Evolutionary conservation across 2,113 vertebrate species (phyloP), one percentile per base, ranked within the genome.

Genomic region (Dunckerocampus dactyliophorus): DNA sequence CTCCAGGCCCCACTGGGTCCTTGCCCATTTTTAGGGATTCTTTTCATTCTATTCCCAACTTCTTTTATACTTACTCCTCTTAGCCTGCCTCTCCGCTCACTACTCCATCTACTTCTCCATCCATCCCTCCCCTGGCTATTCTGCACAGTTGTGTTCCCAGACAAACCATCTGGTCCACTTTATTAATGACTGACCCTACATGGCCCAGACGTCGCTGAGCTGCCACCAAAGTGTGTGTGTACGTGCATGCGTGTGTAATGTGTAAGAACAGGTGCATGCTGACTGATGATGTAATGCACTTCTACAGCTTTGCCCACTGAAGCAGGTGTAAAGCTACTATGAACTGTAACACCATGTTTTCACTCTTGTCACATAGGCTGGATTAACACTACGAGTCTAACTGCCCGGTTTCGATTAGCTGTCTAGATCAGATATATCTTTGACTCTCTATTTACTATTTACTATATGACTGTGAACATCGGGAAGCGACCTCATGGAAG

Each of bases 121-220:
- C 79, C 76, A 60, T 85, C 67, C 81, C 83, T 85, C 85, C 83
- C 75, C 81, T 81, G 83, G 82, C 67, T 79, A 70, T 62, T 82
- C 81, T 82, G 78, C 87, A 85, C 81, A 83, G 74, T 88, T 80
- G 83, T 85, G 82, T 69, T 84, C n/a, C 79, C 81, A 85, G 81
- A 88, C 85, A 83, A 87, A 86, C 87, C 87, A 88, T 87, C 87
- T 88, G 87, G 76, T 85, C 74, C 82, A 70, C 82, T 87, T 86
- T 88, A 88, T 88, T 87, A 88, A 88, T 84, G 82, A 87, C 84
- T 81, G 82, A 87, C 87, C 85, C 85, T 79, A 82, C 75, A 77
- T 59, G 79, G 73, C 82, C 77, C 63, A 66, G 73, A 80, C 62
- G 75, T 77, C 71, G 54, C 77, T 75, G 71, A 47, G 71, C 74